Base-by-base conservation (phyloP, 1,140 invertebrate species). In the Sweltsa coloradensis region DNA sequence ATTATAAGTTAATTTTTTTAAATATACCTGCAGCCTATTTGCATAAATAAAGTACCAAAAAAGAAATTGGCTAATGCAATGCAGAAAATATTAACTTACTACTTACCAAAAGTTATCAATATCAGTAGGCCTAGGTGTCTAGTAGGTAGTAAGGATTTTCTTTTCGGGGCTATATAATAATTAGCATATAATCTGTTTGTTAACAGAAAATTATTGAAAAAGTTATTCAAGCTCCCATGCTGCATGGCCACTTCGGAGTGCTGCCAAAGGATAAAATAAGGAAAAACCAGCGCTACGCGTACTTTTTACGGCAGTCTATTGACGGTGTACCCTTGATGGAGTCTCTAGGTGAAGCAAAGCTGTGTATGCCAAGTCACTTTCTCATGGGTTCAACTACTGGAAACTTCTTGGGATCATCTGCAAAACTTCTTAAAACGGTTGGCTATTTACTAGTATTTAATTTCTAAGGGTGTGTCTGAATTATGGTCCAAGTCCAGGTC, bases 161-260 rank as follows among this genome's bases (percentile, higher is more conserved):
- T n/a, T n/a, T n/a, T n/a, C n/a, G n/a, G n/a, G n/a, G n/a, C n/a
- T n/a, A n/a, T n/a, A n/a, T n/a, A n/a, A n/a, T n/a, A n/a, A n/a
- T n/a, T n/a, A n/a, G n/a, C n/a, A n/a, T 39, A 31, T 34, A 16
- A 39, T 49, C 43, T 34, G 36, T 42, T 50, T 50, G 46, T 52
- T 65, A 52, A 25, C 57, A 82, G 79, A 74, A 75, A 73, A 64
- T 79, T 14, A 67, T 83, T 0, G 76, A 81, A 26, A 75, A 74
- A 55, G 59, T 77, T 1, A 69, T 79, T 1, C 69, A 76, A 47
- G 75, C 80, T 2, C 81, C 83, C 13, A 69, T 73, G 13, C 56
- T 87, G 3, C 70, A 82, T 29, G 75, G 76, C 0, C 59, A 72
- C 19, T 84, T 81, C 51, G 81, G 82, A 0, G 66, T 70, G 24